These are phyloP conservation scores for Timema podura DNA, from an alignment of 2,888 invertebrate species.

Conservation along the genomic window DNA sequence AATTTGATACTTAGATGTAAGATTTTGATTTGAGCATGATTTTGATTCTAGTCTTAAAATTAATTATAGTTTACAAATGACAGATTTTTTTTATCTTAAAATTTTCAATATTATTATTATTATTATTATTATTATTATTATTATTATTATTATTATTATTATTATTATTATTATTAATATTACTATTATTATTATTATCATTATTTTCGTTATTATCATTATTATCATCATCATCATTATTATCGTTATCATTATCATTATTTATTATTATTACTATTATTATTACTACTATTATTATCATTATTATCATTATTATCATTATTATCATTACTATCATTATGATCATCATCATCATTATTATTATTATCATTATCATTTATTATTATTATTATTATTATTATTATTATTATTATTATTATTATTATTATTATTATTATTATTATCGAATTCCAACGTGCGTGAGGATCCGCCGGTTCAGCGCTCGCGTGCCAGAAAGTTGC, in stretches of 20 bases:
- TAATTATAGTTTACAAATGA: too few relatives aligned
- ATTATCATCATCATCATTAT: slow-evolving; percentile 6
- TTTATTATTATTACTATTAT: background rate
- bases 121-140: too few relatives aligned
- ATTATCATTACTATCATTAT: background rate
- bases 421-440: slow-evolving; percentile 7
- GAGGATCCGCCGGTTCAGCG: too few relatives aligned
- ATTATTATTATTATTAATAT: slow-evolving; percentile 1
- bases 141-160: background rate
- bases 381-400: slow-evolving; percentile 9
- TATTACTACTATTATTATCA: background rate
- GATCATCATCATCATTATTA: slow-evolving; percentile 1
- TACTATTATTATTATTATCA: slow-evolving; percentile 6
- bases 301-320: background rate
- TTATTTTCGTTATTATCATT: slow-evolving; percentile 4
- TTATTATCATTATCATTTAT: too few relatives aligned
- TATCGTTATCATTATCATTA: background rate
- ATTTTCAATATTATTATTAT: too few relatives aligned
- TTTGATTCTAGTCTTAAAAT: too few relatives aligned
- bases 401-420: slow-evolving; percentile 9
- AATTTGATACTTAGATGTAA: too few relatives aligned
- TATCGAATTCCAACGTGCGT: too few relatives aligned
- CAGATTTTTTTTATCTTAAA: too few relatives aligned
- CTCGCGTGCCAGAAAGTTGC: too few relatives aligned
- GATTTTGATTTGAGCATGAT: too few relatives aligned